Evolutionary conservation across 1,140 invertebrate species (phyloP), one percentile per base, ranked within the genome.

Genomic region (Neomicropteryx cornuta): DNA sequence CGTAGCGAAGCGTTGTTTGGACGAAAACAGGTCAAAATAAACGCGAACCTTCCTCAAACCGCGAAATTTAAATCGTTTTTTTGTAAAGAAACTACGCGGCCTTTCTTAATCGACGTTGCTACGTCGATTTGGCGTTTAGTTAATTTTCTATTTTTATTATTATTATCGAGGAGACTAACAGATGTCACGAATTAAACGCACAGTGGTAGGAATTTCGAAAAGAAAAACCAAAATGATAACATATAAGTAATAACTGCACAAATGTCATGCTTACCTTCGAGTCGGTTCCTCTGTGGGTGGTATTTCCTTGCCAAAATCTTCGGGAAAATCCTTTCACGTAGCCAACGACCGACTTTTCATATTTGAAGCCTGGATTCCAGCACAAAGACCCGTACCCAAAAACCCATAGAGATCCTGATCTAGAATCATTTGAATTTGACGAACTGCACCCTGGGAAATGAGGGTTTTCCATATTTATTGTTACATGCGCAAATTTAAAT

Each of bases 311-410:
- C 83, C 84, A 90, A 61, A 91, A 91, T 55, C 78, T 72, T 29
- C 87, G 68, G 1, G 74, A 67, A 55, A 78, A 92, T 14, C 87
- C 85, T 48, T 72, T 73, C 2, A 87, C 68, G 46, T 77, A 78
- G 5, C 87, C 87, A 6, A 77, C 73, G 3, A 78, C 65, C 18
- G 77, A 77, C 48, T 78, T 73, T 41, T 73, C 66, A 54, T 77
- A 88, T 39, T 79, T 69, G 53, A 92, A 91, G 18, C 87, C 87
- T 0, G 87, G 87, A 57, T 81, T 70, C 87, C 87, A 92, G 62
- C 86, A 87, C 3, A 92, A 53, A 1, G 85, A 88, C 8, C 87
- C 87, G 49, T 91, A 91, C 1, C 84, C 87, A 49, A 90, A 91
- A 11, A 91, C 72, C 87, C 86, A 90, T 36, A 69, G 50, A n/a